These are phyloP conservation scores for Drosophila flavopinicola DNA, from an alignment of 2,888 invertebrate species.

Conservation along the genomic window DNA sequence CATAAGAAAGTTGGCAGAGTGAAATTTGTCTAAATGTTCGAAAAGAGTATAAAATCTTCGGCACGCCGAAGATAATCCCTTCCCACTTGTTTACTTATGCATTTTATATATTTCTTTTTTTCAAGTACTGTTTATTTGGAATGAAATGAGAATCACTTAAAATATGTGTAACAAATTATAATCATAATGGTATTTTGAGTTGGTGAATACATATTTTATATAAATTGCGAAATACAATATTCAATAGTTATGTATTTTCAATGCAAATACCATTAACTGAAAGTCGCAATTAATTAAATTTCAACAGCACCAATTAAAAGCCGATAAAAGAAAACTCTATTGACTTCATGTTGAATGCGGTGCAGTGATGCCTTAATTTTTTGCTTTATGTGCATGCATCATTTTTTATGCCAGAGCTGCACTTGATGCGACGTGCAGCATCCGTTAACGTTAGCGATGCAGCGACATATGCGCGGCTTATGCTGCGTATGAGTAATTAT, in stretches of 20 bases:
- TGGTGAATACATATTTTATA: too few relatives aligned
- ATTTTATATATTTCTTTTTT: too few relatives aligned
- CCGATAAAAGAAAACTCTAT: constrained; percentile 2
- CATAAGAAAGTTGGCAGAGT: too few relatives aligned
- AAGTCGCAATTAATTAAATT: constrained; percentile 15
- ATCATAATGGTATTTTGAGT: too few relatives aligned
- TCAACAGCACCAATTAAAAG: background rate
- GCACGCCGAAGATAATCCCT: too few relatives aligned
- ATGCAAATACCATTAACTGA: background rate
- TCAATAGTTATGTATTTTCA: background rate
- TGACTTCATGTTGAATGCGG: background rate
- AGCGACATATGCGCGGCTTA: constrained; percentile 16
- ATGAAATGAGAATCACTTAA: too few relatives aligned
- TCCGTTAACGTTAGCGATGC: constrained; percentile 34
- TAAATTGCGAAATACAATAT: too few relatives aligned
- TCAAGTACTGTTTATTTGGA: too few relatives aligned
- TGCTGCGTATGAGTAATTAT: constrained; percentile 73
- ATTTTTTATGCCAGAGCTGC: constrained; percentile 50
- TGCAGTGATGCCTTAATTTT: background rate
- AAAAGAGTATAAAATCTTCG: too few relatives aligned
- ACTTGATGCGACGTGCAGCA: constrained; percentile 42
- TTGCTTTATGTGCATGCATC: constrained; percentile 18
- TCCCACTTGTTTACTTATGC: too few relatives aligned
- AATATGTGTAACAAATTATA: too few relatives aligned
- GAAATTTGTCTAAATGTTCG: too few relatives aligned